Conservation (phyloP, 2,113 vertebrate genomes). For the Prunella fulvescens region DNA sequence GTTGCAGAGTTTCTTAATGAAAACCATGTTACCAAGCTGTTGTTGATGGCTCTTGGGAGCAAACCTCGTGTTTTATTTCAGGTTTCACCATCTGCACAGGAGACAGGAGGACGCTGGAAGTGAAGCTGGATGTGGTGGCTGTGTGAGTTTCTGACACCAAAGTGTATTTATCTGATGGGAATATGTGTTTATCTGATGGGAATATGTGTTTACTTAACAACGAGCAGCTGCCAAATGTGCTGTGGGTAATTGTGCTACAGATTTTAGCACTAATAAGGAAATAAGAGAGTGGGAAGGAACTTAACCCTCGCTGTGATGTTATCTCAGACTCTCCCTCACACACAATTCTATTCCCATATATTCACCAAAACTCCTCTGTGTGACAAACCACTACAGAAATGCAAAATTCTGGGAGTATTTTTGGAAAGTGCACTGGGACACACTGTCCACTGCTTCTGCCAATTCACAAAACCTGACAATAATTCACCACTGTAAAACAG, state of each 20-base stretch:
- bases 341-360: neutral
- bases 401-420: neutral
- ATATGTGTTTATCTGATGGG: too few relatives aligned
- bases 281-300: neutral
- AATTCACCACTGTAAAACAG: too few relatives aligned
- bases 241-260: neutral
- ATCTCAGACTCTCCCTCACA: neutral
- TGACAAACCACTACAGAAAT: neutral
- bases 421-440: neutral
- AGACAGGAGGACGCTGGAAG: constrained; percentile 66
- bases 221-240: neutral
- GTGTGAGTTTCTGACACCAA: constrained; percentile 66
- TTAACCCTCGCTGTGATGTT: neutral
- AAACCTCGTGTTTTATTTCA: neutral
- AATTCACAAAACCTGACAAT: too few relatives aligned
- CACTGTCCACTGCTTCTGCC: neutral
- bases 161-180: constrained; percentile 68
- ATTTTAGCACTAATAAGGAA: constrained; percentile 4
- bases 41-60: neutral
- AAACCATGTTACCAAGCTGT: neutral
- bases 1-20: neutral
- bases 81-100: constrained; percentile 55
- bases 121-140: constrained; percentile 28
- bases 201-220: constrained; percentile 1
- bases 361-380: neutral